Percentiles rank a stretch among this genome's conserved stretches.
phyloP scores from a whole-genome alignment of 1,140 invertebrate species.

The Drosophila littoralis region DNA sequence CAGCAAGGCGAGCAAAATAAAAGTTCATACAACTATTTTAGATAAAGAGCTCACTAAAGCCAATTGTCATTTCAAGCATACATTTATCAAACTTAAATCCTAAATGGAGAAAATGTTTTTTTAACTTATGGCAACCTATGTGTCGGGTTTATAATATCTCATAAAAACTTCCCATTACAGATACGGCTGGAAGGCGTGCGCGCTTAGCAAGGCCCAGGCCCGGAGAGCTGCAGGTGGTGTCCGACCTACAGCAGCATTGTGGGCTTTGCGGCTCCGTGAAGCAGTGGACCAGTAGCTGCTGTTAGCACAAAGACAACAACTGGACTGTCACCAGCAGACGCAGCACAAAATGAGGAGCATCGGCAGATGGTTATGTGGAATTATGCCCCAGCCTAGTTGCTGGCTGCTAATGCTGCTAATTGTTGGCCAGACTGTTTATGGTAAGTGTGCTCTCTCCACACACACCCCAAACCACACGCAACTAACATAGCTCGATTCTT shows the following conservation, averaged over 20 bases:
- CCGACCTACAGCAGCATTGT: neutral
- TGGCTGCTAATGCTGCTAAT: slow-evolving; percentile 73
- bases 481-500: slow-evolving; percentile 20
- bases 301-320: slow-evolving; percentile 4
- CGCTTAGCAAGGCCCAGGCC: neutral
- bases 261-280: too few species aligned
- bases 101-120: neutral
- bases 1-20: too few species aligned
- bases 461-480: neutral
- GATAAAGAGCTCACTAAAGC: too few species aligned
- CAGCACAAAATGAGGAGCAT: slow-evolving; percentile 28
- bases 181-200: slow-evolving; percentile 3
- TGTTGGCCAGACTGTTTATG: slow-evolving; percentile 76
- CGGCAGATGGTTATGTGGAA: slow-evolving; percentile 25
- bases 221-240: neutral
- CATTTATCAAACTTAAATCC: too few species aligned
- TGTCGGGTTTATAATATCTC: neutral
- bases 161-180: slow-evolving; percentile 6
- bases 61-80: too few species aligned
- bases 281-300: neutral
- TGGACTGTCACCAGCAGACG: slow-evolving; percentile 7
- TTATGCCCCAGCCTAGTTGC: slow-evolving; percentile 42
- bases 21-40: too few species aligned
- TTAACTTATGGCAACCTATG: neutral
- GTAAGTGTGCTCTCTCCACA: slow-evolving; percentile 55